phyloP scores from a whole-genome alignment of 1,140 invertebrate species.

The Drosophila subpulchrella region DNA sequence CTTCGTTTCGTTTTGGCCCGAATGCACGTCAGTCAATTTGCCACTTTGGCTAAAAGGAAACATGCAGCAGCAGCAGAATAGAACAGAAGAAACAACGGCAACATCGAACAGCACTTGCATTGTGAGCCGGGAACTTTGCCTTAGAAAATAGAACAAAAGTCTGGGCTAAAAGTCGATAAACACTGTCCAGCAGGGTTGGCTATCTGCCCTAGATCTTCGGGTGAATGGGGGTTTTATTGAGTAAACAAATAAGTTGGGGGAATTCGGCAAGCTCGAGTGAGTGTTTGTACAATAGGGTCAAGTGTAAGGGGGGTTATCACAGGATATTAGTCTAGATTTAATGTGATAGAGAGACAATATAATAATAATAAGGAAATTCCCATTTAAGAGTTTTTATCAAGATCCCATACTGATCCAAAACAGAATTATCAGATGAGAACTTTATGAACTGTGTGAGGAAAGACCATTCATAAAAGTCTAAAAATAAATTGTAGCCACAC shows the following conservation, averaged over 20 bases:
- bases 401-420: background rate
- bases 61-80: conserved; percentile 74
- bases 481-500: background rate
- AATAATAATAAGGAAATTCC: too few relatives aligned
- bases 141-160: conserved; percentile 80
- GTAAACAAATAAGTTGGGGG: conserved; percentile 14
- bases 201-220: conserved; percentile 39
- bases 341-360: background rate
- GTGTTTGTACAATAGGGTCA: background rate
- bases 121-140: conserved; percentile 58
- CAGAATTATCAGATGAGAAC: background rate
- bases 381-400: background rate
- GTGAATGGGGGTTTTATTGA: background rate
- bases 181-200: conserved; percentile 60
- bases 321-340: background rate
- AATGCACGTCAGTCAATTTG: conserved; percentile 82
- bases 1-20: conserved; percentile 29
- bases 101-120: conserved; percentile 73
- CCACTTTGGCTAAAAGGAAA: conserved; percentile 81
- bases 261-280: background rate
- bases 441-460: background rate
- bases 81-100: conserved; percentile 35
- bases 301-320: background rate
- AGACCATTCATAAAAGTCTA: background rate
- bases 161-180: conserved; percentile 60